phyloP scores from a whole-genome alignment of 1,140 invertebrate genomes.

The Apis dorsata region DNA sequence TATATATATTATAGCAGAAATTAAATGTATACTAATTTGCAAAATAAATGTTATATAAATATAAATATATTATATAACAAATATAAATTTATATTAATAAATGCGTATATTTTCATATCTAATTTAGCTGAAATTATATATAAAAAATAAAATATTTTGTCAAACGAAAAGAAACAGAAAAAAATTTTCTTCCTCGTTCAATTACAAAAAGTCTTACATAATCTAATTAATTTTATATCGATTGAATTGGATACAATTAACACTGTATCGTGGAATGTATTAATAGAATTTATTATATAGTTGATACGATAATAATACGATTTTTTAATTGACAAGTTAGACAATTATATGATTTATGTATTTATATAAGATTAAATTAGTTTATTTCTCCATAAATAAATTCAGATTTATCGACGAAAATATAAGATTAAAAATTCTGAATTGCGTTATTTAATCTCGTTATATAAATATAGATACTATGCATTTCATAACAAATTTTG shows the following conservation, averaged over 20 bases:
- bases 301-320: background rate
- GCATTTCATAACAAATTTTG: background rate
- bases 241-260: background rate
- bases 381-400: background rate
- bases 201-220: background rate
- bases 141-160: too few relatives aligned
- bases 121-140: too few relatives aligned
- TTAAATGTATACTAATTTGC: too few relatives aligned
- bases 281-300: background rate
- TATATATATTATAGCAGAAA: too few relatives aligned
- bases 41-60: background rate
- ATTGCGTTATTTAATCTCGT: background rate
- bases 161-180: too few relatives aligned
- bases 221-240: background rate
- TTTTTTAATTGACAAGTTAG: background rate
- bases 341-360: background rate
- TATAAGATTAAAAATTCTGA: background rate
- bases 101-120: too few relatives aligned
- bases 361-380: background rate
- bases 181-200: too few relatives aligned
- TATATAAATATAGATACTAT: background rate
- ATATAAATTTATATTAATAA: too few relatives aligned
- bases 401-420: background rate
- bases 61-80: too few relatives aligned
- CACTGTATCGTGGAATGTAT: background rate